Evolutionary conservation across 1,140 invertebrate genomes (phyloP), one percentile per base, ranked within the genome.

Genomic region (Mya arenaria): DNA sequence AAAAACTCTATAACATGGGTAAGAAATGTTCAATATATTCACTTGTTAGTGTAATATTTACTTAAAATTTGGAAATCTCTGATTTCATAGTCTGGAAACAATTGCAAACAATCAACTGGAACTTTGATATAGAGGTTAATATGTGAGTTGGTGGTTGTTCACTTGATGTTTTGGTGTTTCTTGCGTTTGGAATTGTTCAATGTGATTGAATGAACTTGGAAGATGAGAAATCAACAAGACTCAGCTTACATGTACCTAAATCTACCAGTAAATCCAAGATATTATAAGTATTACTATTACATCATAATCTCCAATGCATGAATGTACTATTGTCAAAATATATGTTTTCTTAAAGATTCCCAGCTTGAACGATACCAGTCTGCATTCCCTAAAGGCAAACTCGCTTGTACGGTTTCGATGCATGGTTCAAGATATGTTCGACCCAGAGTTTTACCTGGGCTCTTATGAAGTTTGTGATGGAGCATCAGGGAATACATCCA

Each of bases 351-450:
- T 68, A 36, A 82, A 94, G 93, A 95, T 97, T 86, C 96, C 96
- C 23, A 94, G 95, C 52, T 89, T 97, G 37, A 97, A 97, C 89
- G 93, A 94, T 66, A 94, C 94, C 71, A 93, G 95, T 4, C 88
- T 95, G 13, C 94, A 97, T 89, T 90, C 95, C 74, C 91, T 98
- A 5, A 93, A 93, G 72, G 94, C 96, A 89, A 94, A 94, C 23
- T 94, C 94, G 15, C 85, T 98, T 39, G 96, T 98, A 1, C 93
- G 95, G 15, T 98, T 97, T 91, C 94, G 95, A 56, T 97, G 97
- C 17, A 98, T 98, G 97, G 94, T 99, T 72, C 97, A 98, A 90
- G 97, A 99, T 91, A 98, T 98, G 95, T 95, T 95, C 90, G 96
- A 97, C 90, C 97, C 97, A n/a, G 97, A 98, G 92, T 96, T 96